Percentiles rank a stretch among this genome's conserved stretches.
Conservation (phyloP, 2,113 vertebrate species). For the Stigmatopora nigra region DNA sequence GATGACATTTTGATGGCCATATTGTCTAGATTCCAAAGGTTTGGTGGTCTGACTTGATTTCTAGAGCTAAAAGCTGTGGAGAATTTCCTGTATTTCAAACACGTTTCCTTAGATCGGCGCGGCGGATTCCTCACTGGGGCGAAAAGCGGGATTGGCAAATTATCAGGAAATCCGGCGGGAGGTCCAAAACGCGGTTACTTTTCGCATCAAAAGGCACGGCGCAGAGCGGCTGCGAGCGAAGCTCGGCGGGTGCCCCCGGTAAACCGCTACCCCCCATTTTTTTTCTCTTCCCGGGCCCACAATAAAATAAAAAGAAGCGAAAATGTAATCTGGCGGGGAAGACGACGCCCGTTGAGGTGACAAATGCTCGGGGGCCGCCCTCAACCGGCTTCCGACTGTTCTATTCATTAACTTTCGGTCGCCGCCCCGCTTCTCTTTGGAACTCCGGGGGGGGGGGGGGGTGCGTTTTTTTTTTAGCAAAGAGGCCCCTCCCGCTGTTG, state of each 20-base stretch:
- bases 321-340: slow-evolving; percentile 66
- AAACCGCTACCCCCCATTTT: slow-evolving; percentile 11
- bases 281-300: slow-evolving; percentile 56
- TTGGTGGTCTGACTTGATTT: too few relatives aligned
- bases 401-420: slow-evolving; percentile 61
- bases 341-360: slow-evolving; percentile 59
- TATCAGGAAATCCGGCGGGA: not conserved
- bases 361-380: slow-evolving; percentile 59
- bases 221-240: slow-evolving; percentile 19
- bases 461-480: slow-evolving; percentile 59
- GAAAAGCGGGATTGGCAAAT: not conserved
- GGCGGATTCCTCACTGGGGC: not conserved
- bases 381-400: slow-evolving; percentile 57
- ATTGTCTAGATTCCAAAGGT: too few relatives aligned
- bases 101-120: not conserved
- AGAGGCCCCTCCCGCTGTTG: slow-evolving; percentile 61
- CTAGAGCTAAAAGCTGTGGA: not conserved
- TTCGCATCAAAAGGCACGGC: slow-evolving; percentile 23
- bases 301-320: slow-evolving; percentile 44
- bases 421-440: slow-evolving; percentile 40
- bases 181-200: slow-evolving; percentile 7
- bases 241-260: slow-evolving; percentile 26
- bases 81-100: not conserved
- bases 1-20: too few relatives aligned
- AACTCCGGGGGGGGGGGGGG: slow-evolving; percentile 61